Base-by-base conservation (phyloP, 2,888 invertebrate species). In the Pterobdella sp. region DNA sequence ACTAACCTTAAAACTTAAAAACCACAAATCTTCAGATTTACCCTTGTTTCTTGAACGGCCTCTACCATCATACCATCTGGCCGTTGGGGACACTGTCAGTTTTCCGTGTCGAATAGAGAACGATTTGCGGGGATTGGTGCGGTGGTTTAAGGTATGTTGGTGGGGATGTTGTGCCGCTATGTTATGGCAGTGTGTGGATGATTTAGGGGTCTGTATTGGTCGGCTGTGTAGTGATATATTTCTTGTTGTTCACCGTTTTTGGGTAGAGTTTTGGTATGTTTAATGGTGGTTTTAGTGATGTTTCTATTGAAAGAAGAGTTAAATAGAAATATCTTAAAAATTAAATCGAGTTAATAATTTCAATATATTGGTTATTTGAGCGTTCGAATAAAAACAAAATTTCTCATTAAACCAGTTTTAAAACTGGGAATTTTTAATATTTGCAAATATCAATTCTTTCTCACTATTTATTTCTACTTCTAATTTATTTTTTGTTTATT, bases 31-130 rank as follows among this genome's bases (percentile, higher is more conserved):
- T 42, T 26, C 29, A 69, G 69, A 69, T 26, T 52, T 69, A 22
- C 69, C 69, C 22, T 31, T 49, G n/a, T 69, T 69, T 34, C 1
- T 52, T 26, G 52, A 52, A 29, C 34, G 69, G 29, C 69, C 69
- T 1, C 29, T 18, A 31, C 32, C 31, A 69, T n/a, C 42, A 22
- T 69, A 69, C 22, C 69, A 69, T 52, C 31, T 49, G 34, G 22
- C 52, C 29, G 49, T 49, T 31, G 69, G 69, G 29, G 52, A 69
- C 22, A 37, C 37, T n/a, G 69, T 69, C 29, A 37, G 31, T 31
- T 42, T 69, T 34, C 69, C 69, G 31, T 69, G 69, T 34, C 26
- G 31, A 31, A 31, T 69, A 22, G 69, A 69, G 10, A 31, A 49
- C 4, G 26, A 34, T 10, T 52, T 49, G 2, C 4, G 14, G 49